phyloP scores from a whole-genome alignment of 2,113 vertebrate species.

The Indicator indicator region DNA sequence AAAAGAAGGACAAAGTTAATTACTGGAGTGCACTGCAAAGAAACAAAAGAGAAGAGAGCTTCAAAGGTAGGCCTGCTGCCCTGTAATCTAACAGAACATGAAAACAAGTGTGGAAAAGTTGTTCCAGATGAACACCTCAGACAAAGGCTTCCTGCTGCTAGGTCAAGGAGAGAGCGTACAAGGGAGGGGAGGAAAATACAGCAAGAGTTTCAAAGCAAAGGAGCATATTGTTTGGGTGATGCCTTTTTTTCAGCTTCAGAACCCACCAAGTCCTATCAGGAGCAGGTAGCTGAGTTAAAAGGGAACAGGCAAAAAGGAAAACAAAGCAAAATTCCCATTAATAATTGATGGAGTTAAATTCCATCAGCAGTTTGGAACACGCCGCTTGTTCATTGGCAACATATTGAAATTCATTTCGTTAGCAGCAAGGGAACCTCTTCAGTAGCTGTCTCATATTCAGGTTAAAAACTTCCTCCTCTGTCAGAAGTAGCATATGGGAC shows the following conservation, averaged over 20 bases:
- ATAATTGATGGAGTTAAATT: constrained; percentile 74
- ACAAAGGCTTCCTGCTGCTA: constrained; percentile 93
- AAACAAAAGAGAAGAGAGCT: constrained; percentile 95
- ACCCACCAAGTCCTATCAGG: constrained; percentile 51
- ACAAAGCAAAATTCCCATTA: constrained; percentile 72
- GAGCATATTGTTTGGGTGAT: constrained; percentile 58
- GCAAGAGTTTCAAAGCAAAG: constrained; percentile 67
- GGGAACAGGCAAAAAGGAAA: constrained; percentile 46
- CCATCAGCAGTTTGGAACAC: constrained; percentile 64
- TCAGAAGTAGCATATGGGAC: constrained; percentile 82
- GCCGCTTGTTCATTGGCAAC: constrained; percentile 60
- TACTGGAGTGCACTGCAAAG: constrained; percentile 98
- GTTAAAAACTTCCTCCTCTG: constrained; percentile 71
- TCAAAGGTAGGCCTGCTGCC: constrained; percentile 97
- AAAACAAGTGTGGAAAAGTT: constrained; percentile 99
- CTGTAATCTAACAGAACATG: constrained; percentile 99
- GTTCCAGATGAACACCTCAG: constrained; percentile 99
- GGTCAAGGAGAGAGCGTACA: constrained; percentile 77
- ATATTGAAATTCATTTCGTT: constrained; percentile 78
- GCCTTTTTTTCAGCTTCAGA: constrained; percentile 55
- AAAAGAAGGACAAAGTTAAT: constrained; percentile 99
- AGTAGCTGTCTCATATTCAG: constrained; percentile 73
- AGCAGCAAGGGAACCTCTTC: constrained; percentile 74
- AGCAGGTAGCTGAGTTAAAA: constrained; percentile 53
- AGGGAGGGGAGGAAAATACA: constrained; percentile 69